A percentile compares a stretch with the other conserved stretches of the same genome.
Conservation (phyloP, 2,113 vertebrate species). For the Lagopus leucura region DNA sequence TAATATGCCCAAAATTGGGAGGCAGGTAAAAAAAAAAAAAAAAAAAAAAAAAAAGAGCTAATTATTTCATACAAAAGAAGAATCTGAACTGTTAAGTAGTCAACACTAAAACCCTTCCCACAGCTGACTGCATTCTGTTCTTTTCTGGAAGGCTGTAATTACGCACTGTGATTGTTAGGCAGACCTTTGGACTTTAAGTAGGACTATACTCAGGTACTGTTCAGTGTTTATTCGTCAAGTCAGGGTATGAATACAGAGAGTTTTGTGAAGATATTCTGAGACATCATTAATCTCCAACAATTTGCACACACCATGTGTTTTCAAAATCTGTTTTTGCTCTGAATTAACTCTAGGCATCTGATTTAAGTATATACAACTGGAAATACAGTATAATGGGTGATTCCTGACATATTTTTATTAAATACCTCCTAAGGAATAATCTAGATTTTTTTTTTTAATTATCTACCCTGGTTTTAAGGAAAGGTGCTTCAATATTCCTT, state of each 20-base stretch:
- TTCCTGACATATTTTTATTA: background rate
- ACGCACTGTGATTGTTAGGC: background rate
- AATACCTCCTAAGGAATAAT: background rate
- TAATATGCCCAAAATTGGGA: background rate
- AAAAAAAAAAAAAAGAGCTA: background rate
- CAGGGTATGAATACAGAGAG: background rate
- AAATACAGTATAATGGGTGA: background rate
- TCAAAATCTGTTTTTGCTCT: background rate
- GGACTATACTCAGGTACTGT: background rate
- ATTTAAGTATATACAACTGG: background rate
- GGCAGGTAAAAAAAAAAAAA: no score
- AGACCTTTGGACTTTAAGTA: background rate
- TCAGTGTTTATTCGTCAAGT: background rate
- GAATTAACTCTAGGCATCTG: background rate
- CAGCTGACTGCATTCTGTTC: background rate
- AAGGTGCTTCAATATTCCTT: background rate
- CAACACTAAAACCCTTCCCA: background rate
- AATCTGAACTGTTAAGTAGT: background rate
- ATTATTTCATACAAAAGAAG: background rate
- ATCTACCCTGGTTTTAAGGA: background rate
- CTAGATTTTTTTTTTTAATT: background rate
- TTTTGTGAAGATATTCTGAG: background rate
- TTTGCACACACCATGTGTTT: background rate
- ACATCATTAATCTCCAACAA: background rate
- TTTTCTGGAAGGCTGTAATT: background rate